Conservation (phyloP, 2,113 vertebrate species). For the Lota lota region DNA sequence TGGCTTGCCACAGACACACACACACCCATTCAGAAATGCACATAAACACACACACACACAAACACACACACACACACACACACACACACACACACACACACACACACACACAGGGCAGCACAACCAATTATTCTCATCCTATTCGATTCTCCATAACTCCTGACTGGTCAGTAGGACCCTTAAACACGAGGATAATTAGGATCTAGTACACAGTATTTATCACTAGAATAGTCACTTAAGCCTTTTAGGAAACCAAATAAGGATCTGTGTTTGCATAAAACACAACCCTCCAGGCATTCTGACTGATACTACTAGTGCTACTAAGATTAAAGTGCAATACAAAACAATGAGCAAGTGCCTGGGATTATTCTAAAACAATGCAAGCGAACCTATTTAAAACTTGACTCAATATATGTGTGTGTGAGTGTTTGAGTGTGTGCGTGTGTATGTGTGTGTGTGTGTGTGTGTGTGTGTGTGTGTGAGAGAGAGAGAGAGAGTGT, state of each 20-base stretch:
- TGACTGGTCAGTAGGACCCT: no score
- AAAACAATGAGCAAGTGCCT: slow-evolving; percentile 27
- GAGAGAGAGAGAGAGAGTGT: slow-evolving; percentile 8
- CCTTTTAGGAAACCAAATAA: neutral
- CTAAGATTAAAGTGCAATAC: slow-evolving; percentile 43
- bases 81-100: slow-evolving; percentile 3
- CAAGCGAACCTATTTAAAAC: slow-evolving; percentile 20
- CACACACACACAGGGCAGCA: neutral
- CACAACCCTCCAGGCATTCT: no score
- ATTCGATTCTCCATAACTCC: no score
- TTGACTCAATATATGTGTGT: slow-evolving; percentile 15
- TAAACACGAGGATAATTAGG: no score
- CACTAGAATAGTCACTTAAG: neutral
- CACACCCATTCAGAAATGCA: neutral
- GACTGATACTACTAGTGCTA: no score
- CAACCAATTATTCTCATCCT: no score
- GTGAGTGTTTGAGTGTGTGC: slow-evolving; percentile 3
- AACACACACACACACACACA: neutral
- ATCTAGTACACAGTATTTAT: no score
- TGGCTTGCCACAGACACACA: slow-evolving; percentile 2
- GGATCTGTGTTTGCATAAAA: no score
- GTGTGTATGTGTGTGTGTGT: slow-evolving; percentile 6
- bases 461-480: slow-evolving; percentile 16
- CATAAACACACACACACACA: no score
- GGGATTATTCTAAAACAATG: no score